A percentile compares a stretch with the other conserved stretches of the same genome.
phyloP scores from a whole-genome alignment of 1,140 invertebrate genomes.

The Atta texana region DNA sequence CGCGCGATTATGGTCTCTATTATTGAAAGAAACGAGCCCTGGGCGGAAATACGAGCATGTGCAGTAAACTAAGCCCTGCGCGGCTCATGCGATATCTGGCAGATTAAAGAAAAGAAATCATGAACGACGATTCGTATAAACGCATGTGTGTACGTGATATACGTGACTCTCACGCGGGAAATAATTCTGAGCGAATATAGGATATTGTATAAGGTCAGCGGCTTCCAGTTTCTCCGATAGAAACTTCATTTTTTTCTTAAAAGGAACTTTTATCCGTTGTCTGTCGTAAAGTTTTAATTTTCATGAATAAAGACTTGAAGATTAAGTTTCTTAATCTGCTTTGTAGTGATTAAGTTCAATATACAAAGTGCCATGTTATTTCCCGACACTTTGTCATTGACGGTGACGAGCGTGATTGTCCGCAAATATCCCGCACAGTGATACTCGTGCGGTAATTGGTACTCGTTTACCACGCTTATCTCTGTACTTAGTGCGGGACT shows the following conservation, averaged over 20 bases:
- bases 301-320: neutral
- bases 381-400: slow-evolving; percentile 15
- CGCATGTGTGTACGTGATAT: slow-evolving; percentile 18
- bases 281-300: neutral
- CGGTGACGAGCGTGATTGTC: slow-evolving; percentile 26
- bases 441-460: slow-evolving; percentile 23
- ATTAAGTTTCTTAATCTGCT: neutral
- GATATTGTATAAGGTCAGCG: neutral
- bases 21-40: slow-evolving; percentile 53
- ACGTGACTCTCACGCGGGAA: neutral
- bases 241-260: neutral
- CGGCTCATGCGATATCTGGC: slow-evolving; percentile 21
- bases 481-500: slow-evolving; percentile 19
- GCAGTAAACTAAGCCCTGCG: slow-evolving; percentile 26
- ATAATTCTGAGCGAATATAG: neutral
- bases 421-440: neutral
- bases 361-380: neutral
- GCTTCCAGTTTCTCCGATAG: no score
- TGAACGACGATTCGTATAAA: slow-evolving; percentile 3
- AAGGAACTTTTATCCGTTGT: neutral
- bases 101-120: slow-evolving; percentile 40
- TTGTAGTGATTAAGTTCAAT: no score
- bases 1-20: slow-evolving; percentile 71
- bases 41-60: neutral
- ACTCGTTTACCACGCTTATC: slow-evolving; percentile 52